These are phyloP conservation scores for Temnothorax curvispinosus DNA, from an alignment of 1,140 invertebrate genomes.

Conservation along the genomic window DNA sequence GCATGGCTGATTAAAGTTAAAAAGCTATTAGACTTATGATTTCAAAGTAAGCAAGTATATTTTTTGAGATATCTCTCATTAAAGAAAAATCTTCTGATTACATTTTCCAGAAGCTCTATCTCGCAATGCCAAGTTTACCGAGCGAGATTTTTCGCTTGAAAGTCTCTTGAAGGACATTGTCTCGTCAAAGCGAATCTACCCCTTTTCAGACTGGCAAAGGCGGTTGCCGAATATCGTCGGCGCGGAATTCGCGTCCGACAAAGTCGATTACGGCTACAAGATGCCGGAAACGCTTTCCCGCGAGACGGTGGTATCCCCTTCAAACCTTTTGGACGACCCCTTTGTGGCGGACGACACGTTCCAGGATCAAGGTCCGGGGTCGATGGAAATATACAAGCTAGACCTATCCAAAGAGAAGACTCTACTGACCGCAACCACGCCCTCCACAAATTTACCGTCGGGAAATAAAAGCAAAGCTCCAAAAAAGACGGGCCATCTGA, in stretches of 20 bases:
- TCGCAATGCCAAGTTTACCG: not conserved
- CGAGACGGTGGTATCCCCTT: constrained; percentile 28
- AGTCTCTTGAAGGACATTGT: not conserved
- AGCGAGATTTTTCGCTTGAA: not conserved
- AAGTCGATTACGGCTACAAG: constrained; percentile 28
- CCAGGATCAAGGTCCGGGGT: constrained; percentile 76
- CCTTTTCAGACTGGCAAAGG: constrained; percentile 24
- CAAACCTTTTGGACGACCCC: constrained; percentile 57
- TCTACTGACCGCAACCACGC: constrained; percentile 37
- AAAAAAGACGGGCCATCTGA: constrained; percentile 61
- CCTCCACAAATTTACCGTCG: not conserved
- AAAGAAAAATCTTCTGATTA: not conserved
- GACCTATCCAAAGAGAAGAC: constrained; percentile 70
- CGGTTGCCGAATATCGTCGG: constrained; percentile 8
- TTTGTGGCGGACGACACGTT: constrained; percentile 71
- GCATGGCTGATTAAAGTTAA: not conserved
- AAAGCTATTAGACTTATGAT: not conserved
- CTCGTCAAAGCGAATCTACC: constrained; percentile 43
- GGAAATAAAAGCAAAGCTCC: constrained; percentile 70
- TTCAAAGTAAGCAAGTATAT: not conserved
- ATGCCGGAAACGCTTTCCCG: constrained; percentile 39
- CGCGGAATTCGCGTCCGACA: constrained; percentile 41
- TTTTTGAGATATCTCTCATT: not conserved
- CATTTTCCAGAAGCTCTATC: constrained; percentile 33
- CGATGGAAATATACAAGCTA: constrained; percentile 77